These are phyloP conservation scores for Lepidochrysops patricia DNA, from an alignment of 2,888 invertebrate genomes.

Conservation along the genomic window DNA sequence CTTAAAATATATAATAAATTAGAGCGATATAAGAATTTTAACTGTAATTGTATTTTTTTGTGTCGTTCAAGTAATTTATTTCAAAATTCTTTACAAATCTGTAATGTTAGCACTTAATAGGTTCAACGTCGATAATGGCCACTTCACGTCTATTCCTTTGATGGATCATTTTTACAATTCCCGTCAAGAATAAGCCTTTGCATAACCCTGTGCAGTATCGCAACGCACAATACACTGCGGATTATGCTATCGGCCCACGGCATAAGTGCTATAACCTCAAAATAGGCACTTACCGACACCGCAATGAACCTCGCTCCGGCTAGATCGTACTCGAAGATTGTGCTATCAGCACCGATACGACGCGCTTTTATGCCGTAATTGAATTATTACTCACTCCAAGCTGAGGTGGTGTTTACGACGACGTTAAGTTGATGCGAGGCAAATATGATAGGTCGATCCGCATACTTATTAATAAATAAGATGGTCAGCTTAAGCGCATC, in stretches of 20 bases:
- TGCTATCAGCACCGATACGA: slow-evolving; percentile 53
- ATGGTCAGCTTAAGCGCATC: slow-evolving; percentile 26
- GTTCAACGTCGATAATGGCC: too few relatives aligned
- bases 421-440: slow-evolving; percentile 26
- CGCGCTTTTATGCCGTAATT: slow-evolving; percentile 56
- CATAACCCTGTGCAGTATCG: slow-evolving; percentile 40
- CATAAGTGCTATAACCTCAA: slow-evolving; percentile 49
- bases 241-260: slow-evolving; percentile 61
- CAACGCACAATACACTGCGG: slow-evolving; percentile 61
- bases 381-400: slow-evolving; percentile 51
- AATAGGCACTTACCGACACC: slow-evolving; percentile 56
- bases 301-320: slow-evolving; percentile 57
- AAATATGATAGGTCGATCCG: not conserved
- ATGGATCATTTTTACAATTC: not conserved
- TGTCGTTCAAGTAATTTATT: too few relatives aligned
- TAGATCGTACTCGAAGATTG: slow-evolving; percentile 54
- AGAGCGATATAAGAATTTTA: too few relatives aligned
- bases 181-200: slow-evolving; percentile 41
- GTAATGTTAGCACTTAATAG: too few relatives aligned
- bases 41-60: too few relatives aligned
- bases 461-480: not conserved
- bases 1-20: too few relatives aligned
- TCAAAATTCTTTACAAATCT: too few relatives aligned
- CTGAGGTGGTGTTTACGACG: slow-evolving; percentile 46
- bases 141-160: too few relatives aligned